A percentile compares a stretch with the other conserved stretches of the same genome.
phyloP scores from a whole-genome alignment of 2,113 vertebrate species.

The Chrysemys picta region DNA sequence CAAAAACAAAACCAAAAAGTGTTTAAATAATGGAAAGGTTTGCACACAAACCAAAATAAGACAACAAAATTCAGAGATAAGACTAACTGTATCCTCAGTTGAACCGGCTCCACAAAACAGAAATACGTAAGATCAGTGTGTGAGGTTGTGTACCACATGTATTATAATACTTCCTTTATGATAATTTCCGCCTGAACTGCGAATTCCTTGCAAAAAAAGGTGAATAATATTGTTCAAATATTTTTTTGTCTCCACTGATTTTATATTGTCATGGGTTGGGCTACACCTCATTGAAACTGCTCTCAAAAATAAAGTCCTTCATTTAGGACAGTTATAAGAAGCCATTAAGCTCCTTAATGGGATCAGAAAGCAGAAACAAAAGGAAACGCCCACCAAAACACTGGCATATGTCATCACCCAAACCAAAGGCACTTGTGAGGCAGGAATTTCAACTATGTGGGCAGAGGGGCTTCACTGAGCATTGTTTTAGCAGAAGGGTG shows the following conservation, averaged over 20 bases:
- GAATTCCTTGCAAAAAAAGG: neutral
- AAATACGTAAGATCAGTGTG: neutral
- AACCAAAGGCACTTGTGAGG: neutral
- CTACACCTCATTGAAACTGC: neutral
- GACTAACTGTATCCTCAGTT: neutral
- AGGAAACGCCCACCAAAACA: neutral
- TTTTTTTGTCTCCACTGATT: neutral
- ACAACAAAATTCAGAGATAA: neutral
- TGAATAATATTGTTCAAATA: neutral
- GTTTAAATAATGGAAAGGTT: neutral
- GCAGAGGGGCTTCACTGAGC: neutral
- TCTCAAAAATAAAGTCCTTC: neutral
- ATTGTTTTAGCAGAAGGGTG: neutral
- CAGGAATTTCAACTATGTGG: neutral
- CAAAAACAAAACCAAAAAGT: accelerated
- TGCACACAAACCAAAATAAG: neutral
- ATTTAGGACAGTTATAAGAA: neutral
- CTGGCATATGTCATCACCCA: neutral
- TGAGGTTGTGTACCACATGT: neutral
- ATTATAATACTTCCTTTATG: neutral
- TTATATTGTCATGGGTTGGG: neutral
- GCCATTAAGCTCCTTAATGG: neutral
- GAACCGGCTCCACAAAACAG: neutral
- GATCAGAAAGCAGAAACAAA: neutral
- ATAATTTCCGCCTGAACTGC: neutral